Percentiles rank a stretch among this genome's conserved stretches.
Conservation (phyloP, 2,797 vertebrate species). For the Spinus olivaceus region DNA sequence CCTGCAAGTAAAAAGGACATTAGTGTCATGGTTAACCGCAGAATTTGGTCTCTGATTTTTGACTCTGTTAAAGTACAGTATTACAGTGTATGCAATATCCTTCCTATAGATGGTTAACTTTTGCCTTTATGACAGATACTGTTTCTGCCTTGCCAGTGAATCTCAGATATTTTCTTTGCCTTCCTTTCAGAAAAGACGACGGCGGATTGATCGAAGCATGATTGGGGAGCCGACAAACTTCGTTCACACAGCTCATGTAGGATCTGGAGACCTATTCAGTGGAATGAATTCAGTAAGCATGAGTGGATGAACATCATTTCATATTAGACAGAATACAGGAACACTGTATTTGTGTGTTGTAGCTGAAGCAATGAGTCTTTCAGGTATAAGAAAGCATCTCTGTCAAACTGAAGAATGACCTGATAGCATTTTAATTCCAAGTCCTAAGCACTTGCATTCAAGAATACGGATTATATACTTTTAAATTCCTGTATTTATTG, state of each 20-base stretch:
- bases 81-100: background rate
- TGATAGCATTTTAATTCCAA: background rate
- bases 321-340: background rate
- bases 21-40: background rate
- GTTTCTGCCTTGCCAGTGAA: background rate
- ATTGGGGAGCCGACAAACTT: constrained; percentile 88
- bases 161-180: background rate
- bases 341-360: background rate
- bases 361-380: background rate
- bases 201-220: constrained; percentile 86
- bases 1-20: background rate
- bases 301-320: background rate
- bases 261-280: constrained; percentile 86
- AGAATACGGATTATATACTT: background rate
- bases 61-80: background rate
- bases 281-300: constrained; percentile 86
- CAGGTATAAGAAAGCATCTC: background rate
- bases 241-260: constrained; percentile 86
- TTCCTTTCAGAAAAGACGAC: constrained; percentile 79
- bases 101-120: background rate
- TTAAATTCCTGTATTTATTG: background rate
- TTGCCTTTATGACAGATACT: background rate
- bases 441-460: background rate
- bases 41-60: background rate
- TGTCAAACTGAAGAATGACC: background rate